Evolutionary conservation across 1,140 invertebrate genomes (phyloP).

Genomic region (Rhagoletis pomonella): DNA sequence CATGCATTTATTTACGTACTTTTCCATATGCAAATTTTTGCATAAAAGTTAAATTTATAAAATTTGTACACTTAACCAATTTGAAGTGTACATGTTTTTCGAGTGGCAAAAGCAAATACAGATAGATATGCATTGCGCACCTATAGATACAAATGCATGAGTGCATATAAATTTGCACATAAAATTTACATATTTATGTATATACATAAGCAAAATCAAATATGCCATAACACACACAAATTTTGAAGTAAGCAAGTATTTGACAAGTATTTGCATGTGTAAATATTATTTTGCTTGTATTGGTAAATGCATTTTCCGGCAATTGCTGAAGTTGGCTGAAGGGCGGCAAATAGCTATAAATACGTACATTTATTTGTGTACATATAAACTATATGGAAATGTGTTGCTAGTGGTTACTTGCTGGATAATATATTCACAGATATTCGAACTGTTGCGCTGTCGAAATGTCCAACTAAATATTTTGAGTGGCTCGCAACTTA

Average conservation of each 20-base stretch:
- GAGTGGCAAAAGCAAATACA: neutral
- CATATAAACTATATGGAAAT: neutral
- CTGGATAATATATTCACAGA: neutral
- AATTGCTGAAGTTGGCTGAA: neutral
- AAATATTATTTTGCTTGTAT: slow-evolving; percentile 22
- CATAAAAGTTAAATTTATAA: slow-evolving; percentile 34
- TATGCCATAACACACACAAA: neutral
- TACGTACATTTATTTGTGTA: neutral
- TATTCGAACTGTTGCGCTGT: neutral
- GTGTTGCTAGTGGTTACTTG: neutral
- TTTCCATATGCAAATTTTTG: neutral
- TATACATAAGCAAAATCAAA: slow-evolving; percentile 24
- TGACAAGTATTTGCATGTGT: slow-evolving; percentile 24
- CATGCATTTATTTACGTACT: neutral
- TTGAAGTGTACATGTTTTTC: slow-evolving; percentile 31
- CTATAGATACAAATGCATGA: neutral
- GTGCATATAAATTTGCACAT: neutral
- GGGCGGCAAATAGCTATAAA: neutral
- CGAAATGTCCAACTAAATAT: neutral
- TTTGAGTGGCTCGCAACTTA: too few relatives aligned
- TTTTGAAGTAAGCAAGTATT: neutral
- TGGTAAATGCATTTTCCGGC: slow-evolving; percentile 14
- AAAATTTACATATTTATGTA: neutral
- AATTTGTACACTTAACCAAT: slow-evolving; percentile 36
- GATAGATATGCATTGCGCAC: neutral